Evolutionary conservation across 2,888 invertebrate species (phyloP).

Genomic region (Caenorhabditis sulstoni): DNA sequence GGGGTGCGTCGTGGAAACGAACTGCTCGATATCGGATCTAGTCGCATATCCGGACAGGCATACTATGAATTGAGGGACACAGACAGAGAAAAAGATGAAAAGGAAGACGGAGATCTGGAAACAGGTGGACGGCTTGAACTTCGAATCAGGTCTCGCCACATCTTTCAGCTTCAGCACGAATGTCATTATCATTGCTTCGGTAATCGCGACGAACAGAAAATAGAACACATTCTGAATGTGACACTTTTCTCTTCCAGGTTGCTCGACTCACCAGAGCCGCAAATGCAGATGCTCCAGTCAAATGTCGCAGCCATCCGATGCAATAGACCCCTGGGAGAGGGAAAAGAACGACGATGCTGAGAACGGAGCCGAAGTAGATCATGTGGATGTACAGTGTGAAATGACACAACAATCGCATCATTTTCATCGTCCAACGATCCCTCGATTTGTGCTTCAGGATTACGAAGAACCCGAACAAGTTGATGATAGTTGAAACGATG

Average conservation of each 20-base stretch:
- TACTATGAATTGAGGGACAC: not conserved
- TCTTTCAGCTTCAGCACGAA: not conserved
- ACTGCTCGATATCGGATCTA: not conserved
- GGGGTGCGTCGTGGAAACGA: not conserved
- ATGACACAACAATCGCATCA: not conserved
- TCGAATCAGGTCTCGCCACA: not conserved
- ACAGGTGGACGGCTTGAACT: not conserved
- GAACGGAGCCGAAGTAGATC: constrained; percentile 2
- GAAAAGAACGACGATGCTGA: constrained; percentile 18
- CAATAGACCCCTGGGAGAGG: constrained; percentile 15
- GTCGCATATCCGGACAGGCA: not conserved
- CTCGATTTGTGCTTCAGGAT: not conserved
- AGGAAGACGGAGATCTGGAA: not conserved
- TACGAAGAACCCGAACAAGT: not conserved
- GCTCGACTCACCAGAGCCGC: constrained; percentile 3
- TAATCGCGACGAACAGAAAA: not conserved
- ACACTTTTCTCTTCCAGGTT: not conserved
- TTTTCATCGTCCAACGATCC: not conserved
- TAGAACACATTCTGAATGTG: not conserved
- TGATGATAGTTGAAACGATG: not conserved
- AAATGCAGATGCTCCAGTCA: not conserved
- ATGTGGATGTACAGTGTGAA: not conserved
- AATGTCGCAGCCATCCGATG: constrained; percentile 11
- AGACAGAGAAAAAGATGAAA: not conserved
- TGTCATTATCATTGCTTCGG: not conserved